phyloP scores from a whole-genome alignment of 2,888 invertebrate species.

The Synergus laeviventris region DNA sequence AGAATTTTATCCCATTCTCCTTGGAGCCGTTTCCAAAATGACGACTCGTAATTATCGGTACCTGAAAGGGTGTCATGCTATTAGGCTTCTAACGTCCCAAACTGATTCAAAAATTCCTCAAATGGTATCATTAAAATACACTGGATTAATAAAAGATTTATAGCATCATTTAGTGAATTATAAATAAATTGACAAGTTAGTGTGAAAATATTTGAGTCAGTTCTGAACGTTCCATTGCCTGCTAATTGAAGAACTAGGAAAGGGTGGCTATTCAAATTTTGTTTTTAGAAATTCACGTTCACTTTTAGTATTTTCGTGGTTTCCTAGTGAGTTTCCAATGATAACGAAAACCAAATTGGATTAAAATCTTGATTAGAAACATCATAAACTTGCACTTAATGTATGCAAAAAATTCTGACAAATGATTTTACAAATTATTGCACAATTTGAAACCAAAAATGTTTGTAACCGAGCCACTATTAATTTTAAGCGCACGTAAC shows the following conservation, averaged over 20 bases:
- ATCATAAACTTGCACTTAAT: no score
- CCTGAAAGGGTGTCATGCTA: constrained; percentile 55
- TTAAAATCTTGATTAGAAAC: no score
- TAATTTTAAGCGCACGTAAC: no score
- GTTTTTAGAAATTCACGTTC: neutral
- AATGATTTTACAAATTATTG: no score
- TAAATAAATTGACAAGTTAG: neutral
- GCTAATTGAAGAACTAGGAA: neutral
- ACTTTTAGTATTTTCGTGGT: neutral
- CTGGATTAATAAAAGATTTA: neutral
- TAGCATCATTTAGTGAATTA: neutral
- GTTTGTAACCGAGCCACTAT: no score
- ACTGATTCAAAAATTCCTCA: neutral
- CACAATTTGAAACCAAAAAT: no score
- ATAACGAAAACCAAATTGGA: no score
- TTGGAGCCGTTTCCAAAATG: constrained; percentile 80
- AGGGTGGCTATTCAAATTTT: neutral
- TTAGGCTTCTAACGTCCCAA: neutral
- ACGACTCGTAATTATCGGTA: constrained; percentile 76
- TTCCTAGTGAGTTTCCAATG: no score
- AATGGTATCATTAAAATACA: neutral
- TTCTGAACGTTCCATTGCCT: neutral
- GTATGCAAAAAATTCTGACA: no score
- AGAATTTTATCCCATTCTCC: constrained; percentile 89
- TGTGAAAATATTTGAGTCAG: neutral